Percentiles rank a stretch among this genome's conserved stretches.
These are phyloP conservation scores for Erpetoichthys calabaricus DNA, from an alignment of 2,797 vertebrate species.

Conservation along the genomic window DNA sequence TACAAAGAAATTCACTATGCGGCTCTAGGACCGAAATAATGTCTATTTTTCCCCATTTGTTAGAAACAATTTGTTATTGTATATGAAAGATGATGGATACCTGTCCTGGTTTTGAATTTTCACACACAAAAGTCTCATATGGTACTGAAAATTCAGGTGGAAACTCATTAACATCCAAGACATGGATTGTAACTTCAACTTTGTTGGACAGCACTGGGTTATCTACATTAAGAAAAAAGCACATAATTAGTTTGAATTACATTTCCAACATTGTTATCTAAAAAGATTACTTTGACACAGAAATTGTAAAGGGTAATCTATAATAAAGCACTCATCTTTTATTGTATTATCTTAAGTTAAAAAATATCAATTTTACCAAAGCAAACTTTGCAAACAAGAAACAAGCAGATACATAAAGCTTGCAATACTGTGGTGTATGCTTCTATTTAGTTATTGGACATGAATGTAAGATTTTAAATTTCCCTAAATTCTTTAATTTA, in stretches of 20 bases:
- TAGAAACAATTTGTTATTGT: too few species aligned
- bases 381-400: constrained; percentile 7
- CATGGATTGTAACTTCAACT: constrained; percentile 78
- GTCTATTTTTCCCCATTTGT: too few species aligned
- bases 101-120: constrained; percentile 84
- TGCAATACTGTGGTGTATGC: too few species aligned
- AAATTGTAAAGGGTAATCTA: constrained; percentile 16
- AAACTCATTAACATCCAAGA: constrained; percentile 95
- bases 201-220: constrained; percentile 81
- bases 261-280: constrained; percentile 15
- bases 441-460: too few species aligned
- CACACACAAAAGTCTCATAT: constrained; percentile 86
- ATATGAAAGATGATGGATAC: constrained; percentile 33
- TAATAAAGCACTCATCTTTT: constrained; percentile 16
- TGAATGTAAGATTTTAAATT: too few species aligned
- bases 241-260: constrained; percentile 11
- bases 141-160: constrained; percentile 84
- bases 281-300: constrained; percentile 14
- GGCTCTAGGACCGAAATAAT: too few species aligned
- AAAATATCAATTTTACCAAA: constrained; percentile 6
- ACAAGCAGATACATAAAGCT: constrained; percentile 3
- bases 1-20: too few species aligned
- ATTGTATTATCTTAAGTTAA: constrained; percentile 9
- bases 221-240: constrained; percentile 46
- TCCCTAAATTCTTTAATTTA: too few species aligned